Evolutionary conservation across 2,113 vertebrate genomes (phyloP), one percentile per base, ranked within the genome.

Genomic region (Nibea albiflora): DNA sequence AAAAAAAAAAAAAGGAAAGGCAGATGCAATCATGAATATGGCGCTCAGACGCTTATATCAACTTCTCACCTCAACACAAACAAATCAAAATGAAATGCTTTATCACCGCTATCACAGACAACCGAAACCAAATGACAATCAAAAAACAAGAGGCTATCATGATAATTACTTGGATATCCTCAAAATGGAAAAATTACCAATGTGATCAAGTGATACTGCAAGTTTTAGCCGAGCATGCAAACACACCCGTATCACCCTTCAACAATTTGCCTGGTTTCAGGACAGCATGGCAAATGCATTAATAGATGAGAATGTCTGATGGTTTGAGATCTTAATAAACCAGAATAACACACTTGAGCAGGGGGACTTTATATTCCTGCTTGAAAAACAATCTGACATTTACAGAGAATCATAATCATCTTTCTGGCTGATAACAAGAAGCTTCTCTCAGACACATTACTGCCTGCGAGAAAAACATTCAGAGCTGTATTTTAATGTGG

Each of bases 301-400:
- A 54, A 31, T 42, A 74, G 60, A 26, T 75, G 3, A 24, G 42
- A 52, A 52, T 22, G 70, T 65, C 28, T 78, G 72, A 68, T 69
- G 31, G 44, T 56, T 17, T 35, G 53, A 76, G 67, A 75, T 66
- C 56, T 74, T 52, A 78, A 80, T 77, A 67, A 81, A 76, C 12
- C 14, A 54, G 28, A 80, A 73, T 46, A 81, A 72, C 44, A 74
- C 35, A 60, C 35, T 66, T 9, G 46, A 68, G 49, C 71, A 20
- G 7, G 35, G 39, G 49, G 68, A 66, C 83, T 64, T 73, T 49
- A 69, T 61, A 73, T 64, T 74, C 31, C 62, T 0, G 6, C 63
- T 70, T 56, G 68, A 73, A 84, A 85, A 88, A 83, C 77, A 78
- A 72, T 72, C 65, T 83, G 77, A 86, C 87, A 84, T 89, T 86